A percentile compares a stretch with the other conserved stretches of the same genome.
Conservation (phyloP, 2,113 vertebrate species). For the Leptobrachium leishanense region DNA sequence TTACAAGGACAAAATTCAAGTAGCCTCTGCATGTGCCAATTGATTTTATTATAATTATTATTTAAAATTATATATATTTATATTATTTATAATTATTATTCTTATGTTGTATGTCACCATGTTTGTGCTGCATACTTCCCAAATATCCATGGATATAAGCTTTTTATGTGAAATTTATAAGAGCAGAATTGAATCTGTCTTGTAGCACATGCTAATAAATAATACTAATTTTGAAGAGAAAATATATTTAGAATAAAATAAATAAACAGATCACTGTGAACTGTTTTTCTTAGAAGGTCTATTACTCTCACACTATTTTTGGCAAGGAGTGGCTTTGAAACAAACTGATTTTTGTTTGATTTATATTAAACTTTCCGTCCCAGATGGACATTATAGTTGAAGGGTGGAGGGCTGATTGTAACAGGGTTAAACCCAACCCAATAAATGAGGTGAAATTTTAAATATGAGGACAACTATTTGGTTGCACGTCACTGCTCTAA, state of each 20-base stretch:
- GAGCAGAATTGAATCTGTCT: neutral
- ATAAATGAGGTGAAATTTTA: constrained; percentile 59
- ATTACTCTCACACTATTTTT: constrained; percentile 33
- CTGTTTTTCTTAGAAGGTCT: constrained; percentile 15
- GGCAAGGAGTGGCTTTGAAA: constrained; percentile 16
- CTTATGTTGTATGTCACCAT: no score
- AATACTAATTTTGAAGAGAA: neutral
- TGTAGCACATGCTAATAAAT: neutral
- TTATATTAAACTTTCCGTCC: constrained; percentile 35
- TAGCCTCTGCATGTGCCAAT: no score
- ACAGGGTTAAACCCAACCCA: constrained; percentile 59
- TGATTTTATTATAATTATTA: no score
- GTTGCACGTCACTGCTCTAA: constrained; percentile 57
- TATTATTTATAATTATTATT: no score
- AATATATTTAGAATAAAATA: constrained; percentile 30
- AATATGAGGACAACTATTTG: constrained; percentile 64
- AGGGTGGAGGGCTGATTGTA: constrained; percentile 50
- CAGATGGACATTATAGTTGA: neutral
- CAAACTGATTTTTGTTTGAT: constrained; percentile 23
- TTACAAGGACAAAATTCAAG: no score
- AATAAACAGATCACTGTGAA: constrained; percentile 19
- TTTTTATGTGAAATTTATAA: neutral
- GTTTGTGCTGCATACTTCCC: no score
- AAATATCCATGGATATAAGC: no score
- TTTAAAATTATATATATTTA: no score